phyloP scores from a whole-genome alignment of 1,140 invertebrate species.

The Ptiloglossa arizonensis region DNA sequence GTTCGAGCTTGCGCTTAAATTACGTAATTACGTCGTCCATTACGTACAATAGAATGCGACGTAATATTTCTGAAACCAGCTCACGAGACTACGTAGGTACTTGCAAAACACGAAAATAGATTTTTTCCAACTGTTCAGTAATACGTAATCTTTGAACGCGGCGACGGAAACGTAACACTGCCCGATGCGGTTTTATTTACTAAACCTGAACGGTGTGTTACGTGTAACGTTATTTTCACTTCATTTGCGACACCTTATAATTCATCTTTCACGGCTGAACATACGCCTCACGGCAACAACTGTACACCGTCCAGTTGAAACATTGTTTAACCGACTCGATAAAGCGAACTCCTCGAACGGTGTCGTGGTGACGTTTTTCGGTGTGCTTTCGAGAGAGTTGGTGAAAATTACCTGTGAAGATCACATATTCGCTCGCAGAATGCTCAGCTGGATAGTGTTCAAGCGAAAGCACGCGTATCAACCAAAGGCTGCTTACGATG shows the following conservation, averaged over 20 bases:
- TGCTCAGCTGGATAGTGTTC: slow-evolving; percentile 22
- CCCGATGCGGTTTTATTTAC: background rate
- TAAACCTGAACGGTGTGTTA: background rate
- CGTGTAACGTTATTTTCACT: background rate
- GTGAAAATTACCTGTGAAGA: background rate
- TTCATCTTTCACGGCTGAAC: slow-evolving; percentile 18
- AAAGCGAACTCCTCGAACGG: background rate
- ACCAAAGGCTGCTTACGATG: background rate
- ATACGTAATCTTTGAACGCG: too few species aligned
- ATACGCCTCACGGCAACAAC: slow-evolving; percentile 1
- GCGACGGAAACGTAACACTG: too few species aligned
- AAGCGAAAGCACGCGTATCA: slow-evolving; percentile 5
- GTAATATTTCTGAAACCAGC: too few species aligned
- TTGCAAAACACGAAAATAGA: too few species aligned
- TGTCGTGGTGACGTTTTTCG: too few species aligned
- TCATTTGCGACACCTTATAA: background rate
- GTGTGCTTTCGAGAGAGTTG: too few species aligned
- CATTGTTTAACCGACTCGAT: slow-evolving; percentile 30
- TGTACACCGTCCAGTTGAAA: slow-evolving; percentile 9
- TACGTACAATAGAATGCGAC: too few species aligned
- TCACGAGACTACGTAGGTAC: too few species aligned
- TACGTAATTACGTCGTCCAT: too few species aligned
- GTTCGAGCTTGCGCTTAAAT: too few species aligned
- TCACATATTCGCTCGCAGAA: background rate
- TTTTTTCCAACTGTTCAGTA: too few species aligned